Evolutionary conservation across 2,888 invertebrate species (phyloP).

Genomic region (Seira ritae): DNA sequence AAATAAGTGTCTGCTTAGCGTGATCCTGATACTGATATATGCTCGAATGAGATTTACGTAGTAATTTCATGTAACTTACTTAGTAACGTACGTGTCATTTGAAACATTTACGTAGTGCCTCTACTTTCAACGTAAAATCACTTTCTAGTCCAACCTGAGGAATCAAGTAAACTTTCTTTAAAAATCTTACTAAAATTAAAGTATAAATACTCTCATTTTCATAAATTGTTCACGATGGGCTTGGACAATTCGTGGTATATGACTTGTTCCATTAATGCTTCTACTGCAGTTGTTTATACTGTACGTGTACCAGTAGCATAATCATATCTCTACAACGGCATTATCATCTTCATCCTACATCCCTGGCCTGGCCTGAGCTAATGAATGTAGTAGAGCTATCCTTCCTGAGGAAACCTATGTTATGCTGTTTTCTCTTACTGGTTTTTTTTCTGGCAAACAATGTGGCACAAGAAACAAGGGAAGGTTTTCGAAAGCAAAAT

Average conservation of each 20-base stretch:
- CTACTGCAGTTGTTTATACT: neutral
- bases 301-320: constrained; percentile 12
- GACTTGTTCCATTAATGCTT: neutral
- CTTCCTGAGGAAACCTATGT: neutral
- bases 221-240: neutral
- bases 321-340: constrained; percentile 39
- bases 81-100: no score
- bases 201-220: neutral
- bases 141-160: no score
- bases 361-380: neutral
- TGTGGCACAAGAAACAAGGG: constrained; percentile 3
- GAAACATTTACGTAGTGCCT: no score
- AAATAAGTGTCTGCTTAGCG: no score
- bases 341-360: constrained; percentile 43
- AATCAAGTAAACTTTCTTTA: no score
- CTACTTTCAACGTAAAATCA: neutral
- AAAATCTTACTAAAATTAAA: no score
- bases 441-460: constrained; percentile 26
- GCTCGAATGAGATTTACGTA: no score
- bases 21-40: no score
- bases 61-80: no score
- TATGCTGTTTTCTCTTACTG: neutral
- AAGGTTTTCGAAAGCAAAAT: neutral
- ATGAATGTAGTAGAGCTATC: no score
- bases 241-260: neutral